Base-by-base conservation (phyloP, 2,888 invertebrate genomes). In the Gastrophysa polygoni region DNA sequence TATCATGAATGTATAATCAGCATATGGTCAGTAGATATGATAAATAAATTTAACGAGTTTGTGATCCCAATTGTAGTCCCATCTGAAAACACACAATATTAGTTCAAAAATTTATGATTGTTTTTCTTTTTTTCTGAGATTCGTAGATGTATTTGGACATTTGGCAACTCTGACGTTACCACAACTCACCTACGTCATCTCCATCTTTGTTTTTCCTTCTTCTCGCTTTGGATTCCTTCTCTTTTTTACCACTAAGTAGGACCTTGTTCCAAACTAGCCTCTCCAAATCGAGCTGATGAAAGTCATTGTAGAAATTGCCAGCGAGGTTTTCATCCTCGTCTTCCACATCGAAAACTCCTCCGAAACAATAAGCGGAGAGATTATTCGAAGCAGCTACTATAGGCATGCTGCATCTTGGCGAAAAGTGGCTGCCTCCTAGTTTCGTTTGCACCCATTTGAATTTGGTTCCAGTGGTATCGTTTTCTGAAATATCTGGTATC, bases 301-400 rank as follows among this genome's bases (percentile, higher is more conserved):
- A 83, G 50, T 95, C 93, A 74, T 94, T 92, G 70, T 87, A 92
- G 83, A 96, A 94, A 64, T 87, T 88, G 0, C 95, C 92, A 6
- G 86, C 84, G 0, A 96, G 81, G 75, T 92, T 69, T 66, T 80
- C 79, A 56, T 95, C 95, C 55, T 91, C 89, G 75, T 93, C 91
- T 76, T 93, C 91, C 55, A 89, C 85, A 73, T 96, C 96, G 83
- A 88, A 85, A 10, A 96, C 92, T 1, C 96, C 96, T 0, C 96
- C 96, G 79, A 94, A 97, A 63, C 91, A 86, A 73, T 92, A 91
- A 0, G 90, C 92, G 57, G 86, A 84, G 50, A 68, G 58, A 63
- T 87, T 87, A 69, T 86, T 88, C 17, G 88, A 84, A 43, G 87
- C 83, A 51, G 84, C 81, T 6, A 90, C 85, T 63, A 87, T 83